These are phyloP conservation scores for Temnothorax curvispinosus DNA, from an alignment of 1,140 invertebrate genomes.

Conservation along the genomic window DNA sequence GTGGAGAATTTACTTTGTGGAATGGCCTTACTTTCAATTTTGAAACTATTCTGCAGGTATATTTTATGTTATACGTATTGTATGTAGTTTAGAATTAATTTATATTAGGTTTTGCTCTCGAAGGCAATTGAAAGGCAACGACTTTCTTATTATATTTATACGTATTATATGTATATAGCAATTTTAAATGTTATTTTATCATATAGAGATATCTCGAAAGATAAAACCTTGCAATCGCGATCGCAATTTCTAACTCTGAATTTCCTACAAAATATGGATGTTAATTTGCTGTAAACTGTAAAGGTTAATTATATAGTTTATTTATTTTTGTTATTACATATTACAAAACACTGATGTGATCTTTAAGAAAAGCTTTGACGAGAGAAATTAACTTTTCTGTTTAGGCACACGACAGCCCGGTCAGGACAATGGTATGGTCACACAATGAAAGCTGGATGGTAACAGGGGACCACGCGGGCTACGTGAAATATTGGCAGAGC, in stretches of 20 bases:
- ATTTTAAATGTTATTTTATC: background rate
- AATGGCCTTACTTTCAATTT: slow-evolving; percentile 99
- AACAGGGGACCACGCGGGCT: slow-evolving; percentile 99
- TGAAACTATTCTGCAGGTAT: slow-evolving; percentile 99
- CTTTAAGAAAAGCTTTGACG: slow-evolving; percentile 13
- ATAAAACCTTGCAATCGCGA: background rate
- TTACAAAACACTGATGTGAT: background rate
- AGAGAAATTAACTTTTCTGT: slow-evolving; percentile 68
- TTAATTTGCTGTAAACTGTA: background rate
- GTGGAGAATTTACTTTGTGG: slow-evolving; percentile 99
- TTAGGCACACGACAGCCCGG: slow-evolving; percentile 98
- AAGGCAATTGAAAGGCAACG: background rate
- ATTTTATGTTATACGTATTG: slow-evolving; percentile 34
- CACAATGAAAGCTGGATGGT: slow-evolving; percentile 99
- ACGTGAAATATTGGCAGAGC: slow-evolving; percentile 99
- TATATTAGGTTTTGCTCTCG: background rate
- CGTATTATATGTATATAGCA: background rate
- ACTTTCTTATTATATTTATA: background rate
- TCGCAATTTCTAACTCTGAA: background rate
- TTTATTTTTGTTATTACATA: background rate
- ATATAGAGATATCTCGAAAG: background rate
- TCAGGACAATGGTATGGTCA: slow-evolving; percentile 99
- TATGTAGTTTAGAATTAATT: background rate
- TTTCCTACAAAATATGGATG: background rate
- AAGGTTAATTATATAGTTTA: background rate